Conservation (phyloP, 1,140 invertebrate genomes). For the Meloidogyne floridensis region DNA sequence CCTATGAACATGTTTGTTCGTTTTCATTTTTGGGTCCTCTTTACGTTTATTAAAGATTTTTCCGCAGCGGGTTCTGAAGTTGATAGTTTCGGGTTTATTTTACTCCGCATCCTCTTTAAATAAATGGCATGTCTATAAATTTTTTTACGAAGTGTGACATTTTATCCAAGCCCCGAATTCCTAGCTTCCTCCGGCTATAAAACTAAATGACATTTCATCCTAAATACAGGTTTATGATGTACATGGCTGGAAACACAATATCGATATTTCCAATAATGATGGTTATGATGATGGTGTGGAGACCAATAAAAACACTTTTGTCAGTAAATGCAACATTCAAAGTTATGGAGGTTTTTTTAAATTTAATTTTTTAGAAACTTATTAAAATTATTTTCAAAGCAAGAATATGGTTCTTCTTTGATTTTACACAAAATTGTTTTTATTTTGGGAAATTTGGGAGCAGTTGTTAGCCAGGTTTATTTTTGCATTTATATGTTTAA, state of each 20-base stretch:
- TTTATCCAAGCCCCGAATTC: no score
- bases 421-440: slow-evolving; percentile 86
- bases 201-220: background rate
- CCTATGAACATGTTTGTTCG: slow-evolving; percentile 84
- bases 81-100: no score
- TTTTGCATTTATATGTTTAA: no score
- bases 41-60: no score
- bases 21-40: background rate
- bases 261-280: slow-evolving; percentile 99
- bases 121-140: no score
- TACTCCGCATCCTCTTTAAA: no score
- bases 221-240: slow-evolving; percentile 46
- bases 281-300: slow-evolving; percentile 95
- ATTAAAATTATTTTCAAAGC: slow-evolving; percentile 23
- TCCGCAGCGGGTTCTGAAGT: no score
- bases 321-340: slow-evolving; percentile 76
- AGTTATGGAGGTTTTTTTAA: slow-evolving; percentile 44
- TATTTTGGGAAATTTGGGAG: slow-evolving; percentile 88
- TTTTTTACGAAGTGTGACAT: no score
- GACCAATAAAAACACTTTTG: slow-evolving; percentile 91
- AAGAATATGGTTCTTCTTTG: slow-evolving; percentile 49
- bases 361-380: background rate
- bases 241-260: slow-evolving; percentile 85
- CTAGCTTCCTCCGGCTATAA: no score
- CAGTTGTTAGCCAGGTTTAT: slow-evolving; percentile 77